phyloP scores from a whole-genome alignment of 2,113 vertebrate species.

The Monarcha castaneiventris region DNA sequence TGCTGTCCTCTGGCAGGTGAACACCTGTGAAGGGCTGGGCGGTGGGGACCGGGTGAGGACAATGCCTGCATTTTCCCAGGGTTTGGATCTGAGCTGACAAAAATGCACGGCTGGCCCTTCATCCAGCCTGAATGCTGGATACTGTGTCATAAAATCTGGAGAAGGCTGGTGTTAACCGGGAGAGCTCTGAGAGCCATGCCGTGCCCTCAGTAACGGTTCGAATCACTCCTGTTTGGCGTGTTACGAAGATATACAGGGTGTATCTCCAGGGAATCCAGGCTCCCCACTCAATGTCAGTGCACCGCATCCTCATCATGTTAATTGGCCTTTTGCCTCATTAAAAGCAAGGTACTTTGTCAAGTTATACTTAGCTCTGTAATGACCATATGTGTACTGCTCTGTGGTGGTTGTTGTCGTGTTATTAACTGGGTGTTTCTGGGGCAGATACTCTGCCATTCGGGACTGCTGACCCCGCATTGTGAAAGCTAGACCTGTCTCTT shows the following conservation, averaged over 20 bases:
- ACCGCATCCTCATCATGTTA: not conserved
- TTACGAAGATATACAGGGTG: not conserved
- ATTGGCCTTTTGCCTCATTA: constrained; percentile 18
- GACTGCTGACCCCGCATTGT: not conserved
- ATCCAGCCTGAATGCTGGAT: constrained; percentile 13
- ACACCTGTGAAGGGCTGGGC: constrained; percentile 1
- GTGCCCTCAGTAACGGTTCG: not conserved
- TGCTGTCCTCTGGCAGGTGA: not conserved
- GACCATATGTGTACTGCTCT: not conserved
- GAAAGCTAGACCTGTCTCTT: constrained; percentile 6
- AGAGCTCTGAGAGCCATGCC: not conserved
- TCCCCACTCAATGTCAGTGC: not conserved
- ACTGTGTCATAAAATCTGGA: constrained; percentile 17
- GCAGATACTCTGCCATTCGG: not conserved
- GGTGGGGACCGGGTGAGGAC: not conserved
- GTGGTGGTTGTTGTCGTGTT: not conserved
- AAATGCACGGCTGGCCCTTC: not conserved
- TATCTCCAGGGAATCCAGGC: not conserved
- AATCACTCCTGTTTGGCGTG: not conserved
- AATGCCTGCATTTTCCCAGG: constrained; percentile 49
- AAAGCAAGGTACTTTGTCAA: not conserved
- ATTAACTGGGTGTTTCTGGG: not conserved
- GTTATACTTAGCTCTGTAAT: not conserved
- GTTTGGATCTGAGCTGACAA: constrained; percentile 18
- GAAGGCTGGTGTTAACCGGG: not conserved